A percentile compares a stretch with the other conserved stretches of the same genome.
These are phyloP conservation scores for Cryptocephalus primarius DNA, from an alignment of 2,888 invertebrate species.

Conservation along the genomic window DNA sequence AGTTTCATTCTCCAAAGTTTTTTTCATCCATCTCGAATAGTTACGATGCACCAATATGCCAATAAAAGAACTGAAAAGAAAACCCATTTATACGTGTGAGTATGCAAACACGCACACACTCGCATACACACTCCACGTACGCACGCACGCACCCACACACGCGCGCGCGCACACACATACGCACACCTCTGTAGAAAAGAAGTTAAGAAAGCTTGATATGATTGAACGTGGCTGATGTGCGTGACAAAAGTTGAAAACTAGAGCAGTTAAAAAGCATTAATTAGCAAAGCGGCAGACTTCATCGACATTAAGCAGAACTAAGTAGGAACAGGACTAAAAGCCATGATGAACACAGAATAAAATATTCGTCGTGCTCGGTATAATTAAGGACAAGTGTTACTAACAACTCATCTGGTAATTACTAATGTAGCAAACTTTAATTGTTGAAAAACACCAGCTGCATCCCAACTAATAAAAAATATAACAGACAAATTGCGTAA, in stretches of 20 bases:
- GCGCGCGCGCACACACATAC: no score
- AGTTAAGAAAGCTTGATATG: no score
- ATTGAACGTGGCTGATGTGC: no score
- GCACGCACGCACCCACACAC: no score
- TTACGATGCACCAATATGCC: no score
- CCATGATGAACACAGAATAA: conserved; percentile 23
- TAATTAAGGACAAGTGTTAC: conserved; percentile 39
- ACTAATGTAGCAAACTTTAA: conserved; percentile 37
- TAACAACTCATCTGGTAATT: conserved; percentile 34
- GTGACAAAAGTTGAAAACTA: conserved; percentile 1
- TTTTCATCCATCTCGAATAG: no score
- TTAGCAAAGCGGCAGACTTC: conserved; percentile 11
- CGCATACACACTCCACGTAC: no score
- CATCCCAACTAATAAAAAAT: conserved; percentile 34
- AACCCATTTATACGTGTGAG: no score
- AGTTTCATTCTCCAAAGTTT: no score
- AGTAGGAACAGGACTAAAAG: conserved; percentile 12
- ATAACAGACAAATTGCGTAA: conserved; percentile 27
- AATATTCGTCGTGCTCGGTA: conserved; percentile 24
- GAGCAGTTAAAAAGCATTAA: conserved; percentile 8
- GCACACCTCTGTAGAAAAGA: no score
- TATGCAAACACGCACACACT: no score
- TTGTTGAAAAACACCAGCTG: conserved; percentile 40
- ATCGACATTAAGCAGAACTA: conserved; percentile 11
- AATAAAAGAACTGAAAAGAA: no score